Evolutionary conservation across 35 echinoderm and acorn worm species (phyloP), one percentile per base, ranked within the genome.

Genomic region (Ptychodera flava): DNA sequence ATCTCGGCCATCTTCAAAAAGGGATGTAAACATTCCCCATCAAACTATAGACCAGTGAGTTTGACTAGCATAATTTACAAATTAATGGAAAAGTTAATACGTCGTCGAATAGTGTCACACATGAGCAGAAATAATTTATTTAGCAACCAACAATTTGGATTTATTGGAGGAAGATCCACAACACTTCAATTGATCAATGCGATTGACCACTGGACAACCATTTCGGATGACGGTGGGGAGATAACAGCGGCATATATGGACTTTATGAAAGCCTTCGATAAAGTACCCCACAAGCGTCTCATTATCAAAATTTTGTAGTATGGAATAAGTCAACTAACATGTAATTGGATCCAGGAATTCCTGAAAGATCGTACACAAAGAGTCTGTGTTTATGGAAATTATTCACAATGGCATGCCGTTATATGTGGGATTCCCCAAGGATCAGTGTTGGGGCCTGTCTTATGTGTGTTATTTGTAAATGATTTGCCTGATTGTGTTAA

Each of bases 41-140:
- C 16, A 2, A 82, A 82, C 34, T 82, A 82, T 82, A 82, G 80
- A 33, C 80, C 80, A 33, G 32, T 82, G 22, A 82, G 80, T 33
- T 27, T 82, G 16, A 82, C 80, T 31, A 32, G 27, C 34, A 27
- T 82, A 16, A 22, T 82, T 10, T 31, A 33, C 34, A 82, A 82
- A 33, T 27, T 33, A 31, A 82, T 82, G 80, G 80, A 82, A 33
- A 82, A 33, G 34, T 1, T 31, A 33, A 34, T 82, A 27, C 14
- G 34, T 16, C 30, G 34, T 33, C 1, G 34, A 1, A 30, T 82
- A 10, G 22, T 33, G 2, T 33, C 2, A 0, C 80, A 82, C 34
- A 33, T 82, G 32, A 34, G 16, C 31, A 33, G 16, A 2, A 32
- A 27, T 33, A 32, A 1, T 27, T 33, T 82, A 33, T 33, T 82